phyloP scores from a whole-genome alignment of 2,797 vertebrate genomes.

The Rhinoraja longicauda region DNA sequence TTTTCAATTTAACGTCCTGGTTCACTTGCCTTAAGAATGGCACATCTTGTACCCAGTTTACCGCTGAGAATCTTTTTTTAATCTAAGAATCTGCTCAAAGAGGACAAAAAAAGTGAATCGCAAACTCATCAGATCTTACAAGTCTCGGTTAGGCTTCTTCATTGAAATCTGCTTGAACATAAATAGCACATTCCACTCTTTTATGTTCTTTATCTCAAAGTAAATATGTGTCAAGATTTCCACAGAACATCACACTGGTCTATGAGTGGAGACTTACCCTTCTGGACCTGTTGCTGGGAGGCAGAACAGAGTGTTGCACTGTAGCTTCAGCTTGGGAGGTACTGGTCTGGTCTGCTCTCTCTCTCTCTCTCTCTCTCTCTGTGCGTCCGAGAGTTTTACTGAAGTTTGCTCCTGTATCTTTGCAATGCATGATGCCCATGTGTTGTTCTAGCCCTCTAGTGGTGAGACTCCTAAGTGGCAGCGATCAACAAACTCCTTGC shows the following conservation, averaged over 20 bases:
- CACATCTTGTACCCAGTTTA: neutral
- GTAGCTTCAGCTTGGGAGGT: neutral
- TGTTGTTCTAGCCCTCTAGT: neutral
- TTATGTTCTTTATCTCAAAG: neutral
- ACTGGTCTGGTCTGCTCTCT: neutral
- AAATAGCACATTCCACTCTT: slow-evolving; percentile 20
- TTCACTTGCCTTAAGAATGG: neutral
- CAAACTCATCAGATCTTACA: neutral
- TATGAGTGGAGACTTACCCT: neutral
- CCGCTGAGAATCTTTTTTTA: neutral
- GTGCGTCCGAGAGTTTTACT: neutral
- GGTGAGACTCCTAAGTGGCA: neutral
- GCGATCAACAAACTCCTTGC: neutral
- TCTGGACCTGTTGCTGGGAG: neutral
- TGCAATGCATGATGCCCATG: neutral
- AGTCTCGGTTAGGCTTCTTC: neutral
- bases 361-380: neutral
- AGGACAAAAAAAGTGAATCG: neutral
- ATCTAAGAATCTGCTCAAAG: neutral
- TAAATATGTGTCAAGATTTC: neutral
- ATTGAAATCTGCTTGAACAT: neutral
- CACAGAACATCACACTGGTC: neutral
- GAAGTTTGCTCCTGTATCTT: neutral
- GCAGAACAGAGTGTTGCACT: neutral
- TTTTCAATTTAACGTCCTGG: neutral